Base-by-base conservation (phyloP, 1,140 invertebrate genomes). In the Trachymyrmex cornetzi region DNA sequence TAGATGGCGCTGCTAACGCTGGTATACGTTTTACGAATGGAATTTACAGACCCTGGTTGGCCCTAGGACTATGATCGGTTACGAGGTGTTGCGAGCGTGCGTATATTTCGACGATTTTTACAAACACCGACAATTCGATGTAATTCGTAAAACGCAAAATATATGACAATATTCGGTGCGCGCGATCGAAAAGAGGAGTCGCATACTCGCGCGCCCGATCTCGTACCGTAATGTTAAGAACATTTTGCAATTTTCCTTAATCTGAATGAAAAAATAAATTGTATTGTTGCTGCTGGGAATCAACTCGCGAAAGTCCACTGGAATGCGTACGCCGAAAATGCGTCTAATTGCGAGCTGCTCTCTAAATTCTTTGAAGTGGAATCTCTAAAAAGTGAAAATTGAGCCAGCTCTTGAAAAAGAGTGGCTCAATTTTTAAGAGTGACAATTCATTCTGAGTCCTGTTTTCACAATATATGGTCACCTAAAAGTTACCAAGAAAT, bases 201-300 rank as follows among this genome's bases (percentile, higher is more conserved):
- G 44, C 69, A 66, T 24, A 50, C 80, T 38, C 57, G 57, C 53
- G 57, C 38, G 77, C 64, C 88, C 87, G 91, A 89, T 94, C 88
- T 91, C 34, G 88, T 91, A 92, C 85, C 91, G 93, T 91, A 90
- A 92, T 91, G 85, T 93, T 93, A 92, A 92, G 91, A 91, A 88
- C 92, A 92, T 93, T 93, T 89, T 87, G 81, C 92, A 92, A 92
- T 80, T 91, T 34, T 92, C 91, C 87, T 91, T 90, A 90, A 88
- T 80, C 79, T 72, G 88, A 85, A 89, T 34, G 5, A 11, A 84
- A 57, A 19, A 12, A 59, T 14, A 16, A 16, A 44, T 44, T 44
- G 38, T 44, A 44, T 44, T 44, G 38, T 44, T 44, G 38, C 38
- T 44, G 11, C 38, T 44, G 38, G 9, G 38, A 67, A 59, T 27